Conservation (phyloP, 2,113 vertebrate genomes). For the Hemichromis elongatus region DNA sequence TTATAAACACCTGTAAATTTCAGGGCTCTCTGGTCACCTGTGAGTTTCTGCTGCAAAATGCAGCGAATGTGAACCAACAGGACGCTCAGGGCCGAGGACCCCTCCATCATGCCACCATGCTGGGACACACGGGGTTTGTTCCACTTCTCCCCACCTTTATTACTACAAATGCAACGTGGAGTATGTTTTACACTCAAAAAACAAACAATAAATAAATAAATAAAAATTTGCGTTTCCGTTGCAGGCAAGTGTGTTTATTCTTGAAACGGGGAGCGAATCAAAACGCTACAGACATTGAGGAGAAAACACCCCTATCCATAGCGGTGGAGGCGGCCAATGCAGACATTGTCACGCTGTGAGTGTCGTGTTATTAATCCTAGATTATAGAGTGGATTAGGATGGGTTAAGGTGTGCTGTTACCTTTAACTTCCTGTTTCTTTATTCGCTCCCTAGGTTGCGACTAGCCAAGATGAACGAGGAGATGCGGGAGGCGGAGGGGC, state of each 20-base stretch:
- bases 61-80: slow-evolving; percentile 91
- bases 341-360: slow-evolving; percentile 97
- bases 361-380: not conserved
- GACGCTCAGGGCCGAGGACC: slow-evolving; percentile 88
- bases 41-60: slow-evolving; percentile 96
- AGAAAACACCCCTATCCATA: slow-evolving; percentile 88
- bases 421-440: not conserved
- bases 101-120: slow-evolving; percentile 91
- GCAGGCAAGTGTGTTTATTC: slow-evolving; percentile 96
- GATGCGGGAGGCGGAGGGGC: slow-evolving; percentile 97
- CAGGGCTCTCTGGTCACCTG: slow-evolving; percentile 95
- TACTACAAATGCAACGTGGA: accelerated
- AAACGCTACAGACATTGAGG: slow-evolving; percentile 89
- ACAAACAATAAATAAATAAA: too few species aligned
- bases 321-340: slow-evolving; percentile 96
- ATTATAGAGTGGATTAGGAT: accelerated
- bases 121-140: slow-evolving; percentile 91
- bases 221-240: not conserved
- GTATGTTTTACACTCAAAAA: not conserved
- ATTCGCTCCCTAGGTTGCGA: slow-evolving; percentile 77
- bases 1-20: not conserved
- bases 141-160: not conserved
- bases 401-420: not conserved
- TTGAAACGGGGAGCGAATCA: slow-evolving; percentile 97
- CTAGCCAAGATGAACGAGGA: slow-evolving; percentile 99